A percentile compares a stretch with the other conserved stretches of the same genome.
Evolutionary conservation across 2,797 vertebrate species (phyloP).

Genomic region (Rhincodon typus): DNA sequence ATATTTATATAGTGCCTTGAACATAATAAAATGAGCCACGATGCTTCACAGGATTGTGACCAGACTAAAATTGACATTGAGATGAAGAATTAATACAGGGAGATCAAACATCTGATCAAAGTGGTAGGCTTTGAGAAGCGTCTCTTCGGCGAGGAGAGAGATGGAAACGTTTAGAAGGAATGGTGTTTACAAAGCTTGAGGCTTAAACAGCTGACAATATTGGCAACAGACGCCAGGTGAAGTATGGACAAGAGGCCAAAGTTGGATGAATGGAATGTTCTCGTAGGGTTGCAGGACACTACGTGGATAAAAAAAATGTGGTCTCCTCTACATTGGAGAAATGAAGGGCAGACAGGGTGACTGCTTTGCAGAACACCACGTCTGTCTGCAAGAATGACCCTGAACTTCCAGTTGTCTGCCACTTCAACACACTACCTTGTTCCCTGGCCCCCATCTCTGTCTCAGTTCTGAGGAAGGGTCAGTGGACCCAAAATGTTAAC

Average conservation of each 20-base stretch:
- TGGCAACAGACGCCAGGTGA: neutral
- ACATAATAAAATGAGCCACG: neutral
- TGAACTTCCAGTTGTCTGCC: too few species aligned
- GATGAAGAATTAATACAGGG: neutral
- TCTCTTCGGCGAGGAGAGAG: neutral
- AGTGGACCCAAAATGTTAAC: too few species aligned
- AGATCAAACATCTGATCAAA: neutral
- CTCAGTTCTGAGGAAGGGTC: too few species aligned
- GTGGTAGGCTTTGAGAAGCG: neutral
- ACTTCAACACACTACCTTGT: too few species aligned
- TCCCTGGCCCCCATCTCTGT: too few species aligned
- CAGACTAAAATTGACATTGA: neutral
- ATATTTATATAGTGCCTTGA: neutral
- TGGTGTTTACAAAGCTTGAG: neutral
- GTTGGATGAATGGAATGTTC: neutral
- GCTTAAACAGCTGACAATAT: neutral
- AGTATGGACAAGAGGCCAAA: neutral
- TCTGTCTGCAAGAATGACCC: too few species aligned
- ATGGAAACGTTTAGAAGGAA: neutral
- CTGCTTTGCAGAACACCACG: too few species aligned
- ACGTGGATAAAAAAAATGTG: too few species aligned
- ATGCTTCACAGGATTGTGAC: neutral
- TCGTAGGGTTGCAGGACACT: neutral
- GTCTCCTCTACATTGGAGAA: too few species aligned
- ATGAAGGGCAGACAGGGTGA: too few species aligned